Evolutionary conservation across 2,113 vertebrate genomes (phyloP), one percentile per base, ranked within the genome.

Genomic region (Noctilio leporinus): DNA sequence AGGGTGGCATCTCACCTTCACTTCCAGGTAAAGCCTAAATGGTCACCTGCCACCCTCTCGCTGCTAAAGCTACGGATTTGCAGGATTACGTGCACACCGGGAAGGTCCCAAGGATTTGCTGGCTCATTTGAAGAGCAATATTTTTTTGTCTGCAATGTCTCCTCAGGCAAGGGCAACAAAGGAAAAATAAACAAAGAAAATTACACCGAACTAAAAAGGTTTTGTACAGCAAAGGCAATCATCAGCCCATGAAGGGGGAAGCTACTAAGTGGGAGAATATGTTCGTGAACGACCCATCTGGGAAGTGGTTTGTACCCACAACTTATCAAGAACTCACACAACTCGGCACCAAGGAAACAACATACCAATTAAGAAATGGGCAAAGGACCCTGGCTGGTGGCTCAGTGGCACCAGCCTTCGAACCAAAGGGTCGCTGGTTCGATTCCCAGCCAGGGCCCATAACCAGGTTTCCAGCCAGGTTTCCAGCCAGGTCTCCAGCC

Each of bases 51-150:
- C 10, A 49, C 45, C 20, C 26, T 16, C n/a, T 5, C 47, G 6
- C 10, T 28, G 47, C 67, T 20, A 24, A 22, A 33, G 19, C 26
- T 75, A 49, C 62, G 62, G 3, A 5, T 4, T 1, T 10, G 38
- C 65, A 69, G 33, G 64, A 43, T 2, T 0, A 0, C 5, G 33
- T 2, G 55, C 20, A 10, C 5, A 1, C 24, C 19, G 55, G 26
- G 20, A 14, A 30, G 53, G 15, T 26, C 28, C 4, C 28, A 26
- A 35, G 49, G 20, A 10, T 2, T 22, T 26, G 5, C 9, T 0
- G 15, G n/a, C 30, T 20, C 43, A 20, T 1, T 9, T 16, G 15
- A 22, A 22, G 47, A 49, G 35, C 4, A 9, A 40, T 15, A 40
- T 11, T 43, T 24, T 43, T 17, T 30, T n/a, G n/a, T 20, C 38